These are phyloP conservation scores for Acleris holmiana DNA, from an alignment of 2,888 invertebrate genomes.

Conservation along the genomic window DNA sequence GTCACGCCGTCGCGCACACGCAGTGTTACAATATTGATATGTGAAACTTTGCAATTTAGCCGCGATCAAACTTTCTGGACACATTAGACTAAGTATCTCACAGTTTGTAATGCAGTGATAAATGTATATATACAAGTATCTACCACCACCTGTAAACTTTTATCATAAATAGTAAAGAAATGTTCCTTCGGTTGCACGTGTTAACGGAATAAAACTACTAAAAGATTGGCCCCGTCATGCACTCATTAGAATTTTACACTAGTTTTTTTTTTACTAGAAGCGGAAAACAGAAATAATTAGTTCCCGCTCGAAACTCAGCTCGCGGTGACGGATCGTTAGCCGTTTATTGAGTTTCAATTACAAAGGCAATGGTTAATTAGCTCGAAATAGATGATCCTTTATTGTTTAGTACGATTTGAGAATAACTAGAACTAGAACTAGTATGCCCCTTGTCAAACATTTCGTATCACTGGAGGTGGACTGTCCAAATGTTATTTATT, in stretches of 20 bases:
- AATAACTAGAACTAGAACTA: neutral
- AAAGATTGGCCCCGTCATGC: conserved; percentile 52
- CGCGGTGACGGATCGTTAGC: conserved; percentile 17
- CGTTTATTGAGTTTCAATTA: conserved; percentile 37
- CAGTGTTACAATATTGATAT: conserved; percentile 38
- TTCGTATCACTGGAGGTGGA: neutral
- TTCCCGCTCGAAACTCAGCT: neutral
- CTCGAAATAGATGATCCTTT: conserved; percentile 35
- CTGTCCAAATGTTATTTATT: neutral
- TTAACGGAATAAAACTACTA: conserved; percentile 40
- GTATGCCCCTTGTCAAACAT: neutral
- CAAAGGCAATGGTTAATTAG: conserved; percentile 24
- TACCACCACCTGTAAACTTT: neutral
- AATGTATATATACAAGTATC: no score
- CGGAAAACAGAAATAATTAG: conserved; percentile 18
- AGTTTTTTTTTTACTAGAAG: conserved; percentile 40
- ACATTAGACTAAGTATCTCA: conserved; percentile 30
- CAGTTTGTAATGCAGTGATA: conserved; percentile 4
- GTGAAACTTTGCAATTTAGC: conserved; percentile 46
- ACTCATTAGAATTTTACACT: no score
- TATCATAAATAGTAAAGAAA: conserved; percentile 6
- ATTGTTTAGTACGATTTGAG: conserved; percentile 20
- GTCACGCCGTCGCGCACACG: conserved; percentile 46
- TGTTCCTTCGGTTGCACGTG: conserved; percentile 24
- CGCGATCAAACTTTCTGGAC: conserved; percentile 52